Evolutionary conservation across 2,888 invertebrate species (phyloP).

Genomic region (Megastigmus dorsalis): DNA sequence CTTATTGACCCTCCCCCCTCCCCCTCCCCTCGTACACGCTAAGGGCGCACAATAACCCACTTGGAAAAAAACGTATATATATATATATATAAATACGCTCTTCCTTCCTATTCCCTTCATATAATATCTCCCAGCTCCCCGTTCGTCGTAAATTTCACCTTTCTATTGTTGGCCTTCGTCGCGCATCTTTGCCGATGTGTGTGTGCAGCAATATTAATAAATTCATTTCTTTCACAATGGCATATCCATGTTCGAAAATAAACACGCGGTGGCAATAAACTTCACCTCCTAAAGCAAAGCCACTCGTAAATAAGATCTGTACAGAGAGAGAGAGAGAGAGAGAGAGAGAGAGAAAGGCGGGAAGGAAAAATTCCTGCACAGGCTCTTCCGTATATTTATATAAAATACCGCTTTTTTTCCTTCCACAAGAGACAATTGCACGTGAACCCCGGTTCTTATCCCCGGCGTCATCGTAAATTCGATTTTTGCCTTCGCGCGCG

Average conservation of each 20-base stretch:
- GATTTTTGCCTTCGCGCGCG: constrained; percentile 1
- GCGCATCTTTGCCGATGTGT: background rate
- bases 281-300: background rate
- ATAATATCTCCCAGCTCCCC: too few relatives aligned
- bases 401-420: background rate
- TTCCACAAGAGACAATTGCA: too few relatives aligned
- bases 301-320: constrained; percentile 12
- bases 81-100: background rate
- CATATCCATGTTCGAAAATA: background rate
- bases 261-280: constrained; percentile 17
- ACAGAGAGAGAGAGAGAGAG: background rate
- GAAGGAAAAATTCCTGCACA: too few relatives aligned
- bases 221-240: constrained; percentile 18
- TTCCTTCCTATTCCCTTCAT: too few relatives aligned
- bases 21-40: too few relatives aligned
- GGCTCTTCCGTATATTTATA: background rate
- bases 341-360: background rate
- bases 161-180: background rate
- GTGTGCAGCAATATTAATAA: constrained; percentile 10
- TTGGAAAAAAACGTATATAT: background rate
- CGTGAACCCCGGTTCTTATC: background rate
- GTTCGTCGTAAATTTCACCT: constrained; percentile 33
- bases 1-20: too few relatives aligned
- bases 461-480: constrained; percentile 2
- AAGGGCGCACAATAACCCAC: background rate